phyloP scores from a whole-genome alignment of 2,888 invertebrate genomes.

The Ichneumon xanthorius region DNA sequence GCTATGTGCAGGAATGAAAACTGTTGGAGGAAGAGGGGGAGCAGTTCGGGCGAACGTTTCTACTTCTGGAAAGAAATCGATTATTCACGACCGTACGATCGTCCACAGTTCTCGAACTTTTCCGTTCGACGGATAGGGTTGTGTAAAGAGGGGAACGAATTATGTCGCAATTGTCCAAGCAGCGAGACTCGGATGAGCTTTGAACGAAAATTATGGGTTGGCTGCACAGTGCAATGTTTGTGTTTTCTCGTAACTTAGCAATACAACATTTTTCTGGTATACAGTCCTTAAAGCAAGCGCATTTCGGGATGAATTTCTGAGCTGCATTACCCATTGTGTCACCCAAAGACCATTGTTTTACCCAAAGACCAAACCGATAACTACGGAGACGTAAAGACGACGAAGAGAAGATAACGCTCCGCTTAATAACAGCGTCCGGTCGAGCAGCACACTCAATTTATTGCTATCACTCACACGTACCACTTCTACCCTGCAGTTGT shows the following conservation, averaged over 20 bases:
- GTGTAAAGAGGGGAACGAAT: background rate
- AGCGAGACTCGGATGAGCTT: background rate
- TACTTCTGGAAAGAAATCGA: background rate
- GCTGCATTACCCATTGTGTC: too few relatives aligned
- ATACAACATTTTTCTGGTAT: background rate
- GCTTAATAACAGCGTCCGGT: too few relatives aligned
- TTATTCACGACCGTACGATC: background rate
- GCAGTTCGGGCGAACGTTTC: background rate
- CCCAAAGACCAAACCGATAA: too few relatives aligned
- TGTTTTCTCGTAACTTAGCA: background rate
- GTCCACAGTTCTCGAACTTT: background rate
- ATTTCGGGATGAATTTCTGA: too few relatives aligned
- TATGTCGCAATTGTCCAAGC: background rate
- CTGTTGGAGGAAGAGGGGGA: background rate
- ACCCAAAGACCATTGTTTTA: too few relatives aligned
- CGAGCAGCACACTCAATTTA: too few relatives aligned
- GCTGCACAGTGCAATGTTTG: background rate
- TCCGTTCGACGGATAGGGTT: background rate
- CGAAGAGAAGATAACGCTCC: too few relatives aligned
- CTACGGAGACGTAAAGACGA: too few relatives aligned
- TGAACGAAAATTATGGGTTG: background rate
- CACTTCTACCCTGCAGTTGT: too few relatives aligned
- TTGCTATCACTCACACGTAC: too few relatives aligned
- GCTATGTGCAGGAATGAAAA: background rate
- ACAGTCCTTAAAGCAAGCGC: too few relatives aligned